Conservation (phyloP, 2,113 vertebrate genomes). For the Dolichotis patagonum region DNA sequence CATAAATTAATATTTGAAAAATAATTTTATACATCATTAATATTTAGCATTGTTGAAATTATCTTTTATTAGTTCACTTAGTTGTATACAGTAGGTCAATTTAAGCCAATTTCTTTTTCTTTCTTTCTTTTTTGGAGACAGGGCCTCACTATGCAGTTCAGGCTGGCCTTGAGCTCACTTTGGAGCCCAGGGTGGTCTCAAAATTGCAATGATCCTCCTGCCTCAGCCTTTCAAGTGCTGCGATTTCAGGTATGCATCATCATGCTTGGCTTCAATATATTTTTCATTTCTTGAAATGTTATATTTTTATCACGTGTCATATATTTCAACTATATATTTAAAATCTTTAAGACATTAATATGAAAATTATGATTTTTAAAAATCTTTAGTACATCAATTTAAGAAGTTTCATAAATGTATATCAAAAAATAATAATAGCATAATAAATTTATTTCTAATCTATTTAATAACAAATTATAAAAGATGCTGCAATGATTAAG, state of each 20-base stretch:
- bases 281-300: background rate
- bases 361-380: background rate
- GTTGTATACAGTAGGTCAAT: background rate
- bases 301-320: background rate
- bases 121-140: too few species aligned
- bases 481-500: fast-evolving
- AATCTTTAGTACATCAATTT: background rate
- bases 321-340: background rate
- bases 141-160: too few species aligned
- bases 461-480: background rate
- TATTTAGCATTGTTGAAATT: background rate
- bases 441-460: background rate
- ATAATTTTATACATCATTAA: background rate
- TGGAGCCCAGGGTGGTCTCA: too few species aligned
- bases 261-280: background rate
- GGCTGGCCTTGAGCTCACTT: too few species aligned
- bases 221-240: too few species aligned
- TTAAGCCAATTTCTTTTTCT: background rate
- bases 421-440: background rate
- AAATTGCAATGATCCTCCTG: too few species aligned
- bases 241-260: too few species aligned
- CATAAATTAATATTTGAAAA: background rate
- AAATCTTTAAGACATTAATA: slow-evolving; percentile 12
- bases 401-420: background rate
- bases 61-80: background rate